These are phyloP conservation scores for Colletes latitarsis DNA, from an alignment of 1,140 invertebrate genomes.

Conservation along the genomic window DNA sequence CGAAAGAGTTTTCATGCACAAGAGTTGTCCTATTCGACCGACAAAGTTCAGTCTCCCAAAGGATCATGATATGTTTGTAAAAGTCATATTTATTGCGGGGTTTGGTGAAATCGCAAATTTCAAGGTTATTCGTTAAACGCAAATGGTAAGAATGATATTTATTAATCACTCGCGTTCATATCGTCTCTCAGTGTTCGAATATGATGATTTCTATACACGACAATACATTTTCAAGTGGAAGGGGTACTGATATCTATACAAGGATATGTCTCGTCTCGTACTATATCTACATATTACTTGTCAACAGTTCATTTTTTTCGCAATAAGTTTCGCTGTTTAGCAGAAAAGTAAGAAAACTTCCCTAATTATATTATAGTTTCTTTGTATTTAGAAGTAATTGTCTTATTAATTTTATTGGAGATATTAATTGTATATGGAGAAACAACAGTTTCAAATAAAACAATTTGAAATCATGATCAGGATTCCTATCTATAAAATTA, in stretches of 20 bases:
- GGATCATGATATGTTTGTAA: background rate
- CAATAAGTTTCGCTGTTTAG: background rate
- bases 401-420: background rate
- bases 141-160: conserved; percentile 47
- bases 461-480: background rate
- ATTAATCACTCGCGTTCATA: background rate
- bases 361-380: background rate
- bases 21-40: background rate
- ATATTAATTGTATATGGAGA: background rate
- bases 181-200: background rate
- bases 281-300: background rate
- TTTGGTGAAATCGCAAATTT: background rate
- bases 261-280: conserved; percentile 28
- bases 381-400: background rate
- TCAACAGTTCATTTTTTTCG: background rate
- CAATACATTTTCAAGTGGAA: conserved; percentile 9
- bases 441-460: background rate
- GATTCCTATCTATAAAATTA: background rate
- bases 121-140: background rate
- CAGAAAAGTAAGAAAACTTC: background rate
- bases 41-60: background rate
- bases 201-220: background rate
- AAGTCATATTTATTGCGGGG: background rate
- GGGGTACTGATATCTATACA: conserved; percentile 43
- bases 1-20: background rate